Base-by-base conservation (phyloP, 2,113 vertebrate genomes). In the Sprattus sprattus region DNA sequence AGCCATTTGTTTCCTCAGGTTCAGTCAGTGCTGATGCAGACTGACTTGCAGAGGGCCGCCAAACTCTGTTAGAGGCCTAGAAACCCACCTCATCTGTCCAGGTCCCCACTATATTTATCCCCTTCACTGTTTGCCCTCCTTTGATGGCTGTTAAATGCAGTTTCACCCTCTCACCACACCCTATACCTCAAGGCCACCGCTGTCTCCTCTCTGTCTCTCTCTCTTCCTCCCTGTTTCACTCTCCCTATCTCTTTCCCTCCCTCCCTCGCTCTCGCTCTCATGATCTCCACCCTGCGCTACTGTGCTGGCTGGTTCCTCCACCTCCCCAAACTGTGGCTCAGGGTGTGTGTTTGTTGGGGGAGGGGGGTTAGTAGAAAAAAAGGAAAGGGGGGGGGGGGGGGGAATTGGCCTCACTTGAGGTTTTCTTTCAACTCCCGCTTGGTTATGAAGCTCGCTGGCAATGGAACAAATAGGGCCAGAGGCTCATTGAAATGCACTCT, bases 121-220 rank as follows among this genome's bases (percentile, higher is more conserved):
- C 18, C 16, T 64, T 20, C 57, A 39, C 39, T 39, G 39, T 39
- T 39, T 39, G 39, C 39, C 39, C 39, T 22, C 57, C 57, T 20
- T 64, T 64, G 20, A 64, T 64, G 57, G 0, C 57, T n/a, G 57
- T 64, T 64, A n/a, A 64, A 64, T 11, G 64, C 25, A 6, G 25
- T 67, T 28, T 67, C 64, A 9, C 64, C 64, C 64, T 3, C 64
- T 25, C 64, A 32, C 64, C 64, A 71, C 64, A 32, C 64, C 64
- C 64, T 8, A n/a, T 32, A 71, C 25, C 64, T 71, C 64, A 25
- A 28, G 13, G 7, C 20, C 57, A 71, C 64, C 64, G 32, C 64
- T 71, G 64, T 71, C 64, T 71, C 64, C 64, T 71, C 64, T 28
- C 64, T 28, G 64, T 71, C 64, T 71, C 64, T 71, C 64, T 71